Base-by-base conservation (phyloP, 2,113 vertebrate genomes). In the Lynx canadensis region DNA sequence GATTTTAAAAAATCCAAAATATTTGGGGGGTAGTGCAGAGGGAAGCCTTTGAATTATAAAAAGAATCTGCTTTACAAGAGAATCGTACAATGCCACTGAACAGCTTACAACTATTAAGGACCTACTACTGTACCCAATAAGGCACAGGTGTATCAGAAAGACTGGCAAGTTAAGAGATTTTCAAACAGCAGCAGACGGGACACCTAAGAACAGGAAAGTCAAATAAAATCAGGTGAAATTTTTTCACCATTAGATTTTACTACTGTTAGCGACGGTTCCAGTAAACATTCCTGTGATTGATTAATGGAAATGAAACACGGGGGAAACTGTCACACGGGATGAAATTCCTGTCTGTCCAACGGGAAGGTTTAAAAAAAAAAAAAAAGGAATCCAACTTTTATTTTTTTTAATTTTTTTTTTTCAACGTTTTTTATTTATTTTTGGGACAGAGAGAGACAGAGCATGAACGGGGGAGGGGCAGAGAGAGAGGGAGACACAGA, bases 201-300 rank as follows among this genome's bases (percentile, higher is more conserved):
- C 65, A 91, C 29, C 63, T 60, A 89, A 78, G 93, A 76, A 83
- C 52, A 83, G 19, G 13, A 38, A 95, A 90, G 45, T 78, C 92
- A 85, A 45, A 82, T 33, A 73, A 71, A 81, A 80, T 85, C 71
- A 83, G 60, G 83, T 55, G 45, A 89, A 78, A 71, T 65, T 68
- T 65, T 92, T 81, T 93, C 81, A 85, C 31, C 73, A 90, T 33
- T 41, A 95, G 63, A 57, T 85, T 86, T 93, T 76, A 92, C 80
- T 92, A 96, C 74, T 94, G 68, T 96, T 89, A 95, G 65, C 3
- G 0, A 91, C 80, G 36, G 48, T 78, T 97, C 71, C 89, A 89
- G 63, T 89, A 91, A 96, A 97, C 36, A 94, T n/a, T 95, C 89
- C 95, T 86, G 92, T 91, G 73, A 93, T 92, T 91, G 73, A 93